Evolutionary conservation across 2,797 vertebrate genomes (phyloP).

Genomic region (Fundulus diaphanus): DNA sequence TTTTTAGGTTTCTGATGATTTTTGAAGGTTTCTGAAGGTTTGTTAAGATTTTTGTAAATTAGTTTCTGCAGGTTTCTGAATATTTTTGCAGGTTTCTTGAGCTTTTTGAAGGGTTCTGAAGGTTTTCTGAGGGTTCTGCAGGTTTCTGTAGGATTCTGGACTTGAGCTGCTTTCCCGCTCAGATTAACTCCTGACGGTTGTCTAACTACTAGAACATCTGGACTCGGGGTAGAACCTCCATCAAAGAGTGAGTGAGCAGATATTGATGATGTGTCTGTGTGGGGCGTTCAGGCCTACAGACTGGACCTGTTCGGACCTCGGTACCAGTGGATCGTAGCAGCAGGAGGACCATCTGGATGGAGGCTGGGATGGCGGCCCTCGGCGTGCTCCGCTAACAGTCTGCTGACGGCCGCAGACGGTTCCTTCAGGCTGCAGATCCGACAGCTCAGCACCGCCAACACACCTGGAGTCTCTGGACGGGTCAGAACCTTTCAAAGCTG

Average conservation of each 20-base stretch:
- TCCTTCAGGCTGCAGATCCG: conserved; percentile 86
- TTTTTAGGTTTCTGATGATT: no score
- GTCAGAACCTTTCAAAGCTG: conserved; percentile 68
- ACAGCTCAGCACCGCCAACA: conserved; percentile 77
- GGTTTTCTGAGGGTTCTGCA: no score
- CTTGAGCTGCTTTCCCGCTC: background rate
- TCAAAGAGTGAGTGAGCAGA: no score
- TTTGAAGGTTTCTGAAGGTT: no score
- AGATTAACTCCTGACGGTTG: background rate
- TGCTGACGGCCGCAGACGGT: conserved; percentile 88
- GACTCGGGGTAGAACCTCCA: background rate
- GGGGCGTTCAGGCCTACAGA: conserved; percentile 81
- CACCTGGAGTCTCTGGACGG: conserved; percentile 88
- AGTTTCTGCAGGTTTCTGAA: no score
- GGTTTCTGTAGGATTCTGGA: no score
- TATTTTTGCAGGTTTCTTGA: no score
- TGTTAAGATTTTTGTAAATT: no score
- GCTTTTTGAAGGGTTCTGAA: no score
- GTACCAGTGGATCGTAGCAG: conserved; percentile 90
- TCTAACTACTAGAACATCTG: background rate
- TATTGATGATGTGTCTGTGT: background rate
- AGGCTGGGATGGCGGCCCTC: conserved; percentile 77
- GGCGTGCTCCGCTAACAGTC: conserved; percentile 79
- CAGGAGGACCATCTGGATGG: conserved; percentile 82
- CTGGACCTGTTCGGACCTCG: conserved; percentile 89